Base-by-base conservation (phyloP, 2,113 vertebrate genomes). In the Corvus hawaiiensis region DNA sequence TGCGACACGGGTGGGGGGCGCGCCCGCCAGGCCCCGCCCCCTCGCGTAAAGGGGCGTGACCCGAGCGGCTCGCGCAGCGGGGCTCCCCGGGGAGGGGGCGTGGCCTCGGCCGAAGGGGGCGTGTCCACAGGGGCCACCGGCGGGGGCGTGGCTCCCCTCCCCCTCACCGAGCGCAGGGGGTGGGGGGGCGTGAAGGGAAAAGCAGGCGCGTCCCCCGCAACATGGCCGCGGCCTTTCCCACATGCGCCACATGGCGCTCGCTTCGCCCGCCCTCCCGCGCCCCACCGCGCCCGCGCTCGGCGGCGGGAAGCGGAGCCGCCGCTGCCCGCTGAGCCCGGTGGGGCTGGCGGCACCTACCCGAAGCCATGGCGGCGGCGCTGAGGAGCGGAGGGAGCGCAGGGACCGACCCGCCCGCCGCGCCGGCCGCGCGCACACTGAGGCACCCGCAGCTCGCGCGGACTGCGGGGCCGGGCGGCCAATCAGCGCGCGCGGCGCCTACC, bases 381-480 rank as follows among this genome's bases (percentile, higher is more conserved):
- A 72, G 83, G 86, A 33, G 43, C 72, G 35, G 67, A 48, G 48
- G 32, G 59, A 62, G 22, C 33, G 16, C 21, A 51, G 1, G 4
- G 2, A 39, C 17, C 62, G 5, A 85, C 30, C 81, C 80, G 55
- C 79, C 79, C 66, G 69, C 91, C 86, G 80, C 86, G 91, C 91
- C 79, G 52, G 91, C 86, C 91, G 73, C 91, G 81, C 91, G 75
- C 87, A 74, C 87, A 80, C 75, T 81, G 62, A 55, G 4, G 32
- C 69, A 82, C 77, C 92, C 92, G 92, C 92, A 90, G 77, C 87
- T 93, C 82, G 80, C 91, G 81, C 91, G 69, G 92, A 93, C 92
- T 90, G 92, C 92, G 92, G 92, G 87, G 92, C 77, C 32, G 8
- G 16, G 32, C 62, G 30, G 89, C 93, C 93, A 94, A 91, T 93